phyloP scores from a whole-genome alignment of 2,113 vertebrate species.

The Morone chrysops region DNA sequence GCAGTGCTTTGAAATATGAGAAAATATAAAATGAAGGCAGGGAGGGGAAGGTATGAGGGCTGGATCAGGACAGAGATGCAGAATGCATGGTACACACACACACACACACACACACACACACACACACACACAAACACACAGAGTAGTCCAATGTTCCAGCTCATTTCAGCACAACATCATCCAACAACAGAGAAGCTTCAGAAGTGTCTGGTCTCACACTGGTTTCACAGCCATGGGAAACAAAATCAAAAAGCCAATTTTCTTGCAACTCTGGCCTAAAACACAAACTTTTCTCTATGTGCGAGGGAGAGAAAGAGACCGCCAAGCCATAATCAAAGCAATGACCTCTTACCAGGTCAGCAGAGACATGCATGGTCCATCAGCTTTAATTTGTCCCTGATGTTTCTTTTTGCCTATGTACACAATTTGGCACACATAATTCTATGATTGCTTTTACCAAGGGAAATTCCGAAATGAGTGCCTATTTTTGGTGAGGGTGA shows the following conservation, averaged over 20 bases:
- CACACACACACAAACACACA: slow-evolving; percentile 15
- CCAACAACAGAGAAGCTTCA: slow-evolving; percentile 59
- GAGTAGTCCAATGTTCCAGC: slow-evolving; percentile 52
- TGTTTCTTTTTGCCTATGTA: slow-evolving; percentile 3
- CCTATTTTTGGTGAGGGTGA: not conserved
- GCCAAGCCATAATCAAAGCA: slow-evolving; percentile 33
- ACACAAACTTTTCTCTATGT: slow-evolving; percentile 48
- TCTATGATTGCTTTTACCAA: slow-evolving; percentile 12
- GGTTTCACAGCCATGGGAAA: slow-evolving; percentile 51
- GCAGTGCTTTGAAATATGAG: slow-evolving; percentile 34
- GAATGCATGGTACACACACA: slow-evolving; percentile 25
- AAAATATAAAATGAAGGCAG: slow-evolving; percentile 45
- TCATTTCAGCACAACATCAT: slow-evolving; percentile 72
- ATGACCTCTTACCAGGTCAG: slow-evolving; percentile 46
- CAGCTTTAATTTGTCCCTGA: slow-evolving; percentile 21
- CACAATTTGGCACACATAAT: slow-evolving; percentile 20
- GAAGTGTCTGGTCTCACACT: slow-evolving; percentile 56
- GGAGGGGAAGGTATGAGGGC: slow-evolving; percentile 12
- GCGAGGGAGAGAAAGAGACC: not conserved
- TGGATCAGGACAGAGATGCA: slow-evolving; percentile 35
- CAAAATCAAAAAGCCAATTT: slow-evolving; percentile 67
- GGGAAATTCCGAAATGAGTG: slow-evolving; percentile 4
- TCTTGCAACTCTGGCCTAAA: slow-evolving; percentile 49
- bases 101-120: slow-evolving; percentile 10
- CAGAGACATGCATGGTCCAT: slow-evolving; percentile 28